phyloP scores from a whole-genome alignment of 1,140 invertebrate species.

The Phymastichus coffea region DNA sequence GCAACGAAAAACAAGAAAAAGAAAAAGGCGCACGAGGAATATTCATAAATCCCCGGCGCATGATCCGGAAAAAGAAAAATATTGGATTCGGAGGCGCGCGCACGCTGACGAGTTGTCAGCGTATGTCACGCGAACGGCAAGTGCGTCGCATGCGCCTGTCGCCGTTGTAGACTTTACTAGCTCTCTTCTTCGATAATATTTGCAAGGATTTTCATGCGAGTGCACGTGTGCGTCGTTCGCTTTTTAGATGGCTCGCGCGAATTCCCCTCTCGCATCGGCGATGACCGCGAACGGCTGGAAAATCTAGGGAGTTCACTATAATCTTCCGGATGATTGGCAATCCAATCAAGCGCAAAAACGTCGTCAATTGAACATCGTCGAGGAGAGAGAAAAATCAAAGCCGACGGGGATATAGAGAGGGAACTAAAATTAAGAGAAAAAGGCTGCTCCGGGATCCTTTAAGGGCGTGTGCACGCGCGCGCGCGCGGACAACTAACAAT shows the following conservation, averaged over 20 bases:
- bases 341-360: no score
- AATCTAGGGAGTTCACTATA: no score
- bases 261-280: no score
- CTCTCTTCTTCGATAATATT: constrained; percentile 19
- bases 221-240: neutral
- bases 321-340: no score
- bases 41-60: neutral
- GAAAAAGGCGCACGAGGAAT: neutral
- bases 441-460: constrained; percentile 5
- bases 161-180: no score
- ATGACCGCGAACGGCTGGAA: no score
- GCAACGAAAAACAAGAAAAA: neutral
- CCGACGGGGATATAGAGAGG: no score
- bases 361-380: no score
- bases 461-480: neutral
- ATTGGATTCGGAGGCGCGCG: neutral
- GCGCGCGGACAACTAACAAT: constrained; percentile 40
- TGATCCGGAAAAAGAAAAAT: constrained; percentile 8
- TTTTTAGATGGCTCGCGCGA: neutral
- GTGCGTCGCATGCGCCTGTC: no score
- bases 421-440: neutral
- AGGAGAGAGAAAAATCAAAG: neutral
- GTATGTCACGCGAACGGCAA: no score
- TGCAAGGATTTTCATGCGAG: constrained; percentile 6
- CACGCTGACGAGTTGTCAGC: no score